Evolutionary conservation across 1,140 invertebrate genomes (phyloP).

Genomic region (Aphelinus certus): DNA sequence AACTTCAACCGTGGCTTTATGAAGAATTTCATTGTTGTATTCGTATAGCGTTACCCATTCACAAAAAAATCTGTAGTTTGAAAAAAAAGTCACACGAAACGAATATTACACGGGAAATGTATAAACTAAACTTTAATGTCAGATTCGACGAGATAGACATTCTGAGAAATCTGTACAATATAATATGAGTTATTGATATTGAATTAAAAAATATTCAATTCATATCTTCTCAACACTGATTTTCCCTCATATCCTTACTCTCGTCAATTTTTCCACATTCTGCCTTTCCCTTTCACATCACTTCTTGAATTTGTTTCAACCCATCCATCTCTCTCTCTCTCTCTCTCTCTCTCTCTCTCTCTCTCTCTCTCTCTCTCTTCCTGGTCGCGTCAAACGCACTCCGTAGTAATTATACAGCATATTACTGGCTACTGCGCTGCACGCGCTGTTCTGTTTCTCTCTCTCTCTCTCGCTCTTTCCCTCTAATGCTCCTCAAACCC

Average conservation of each 20-base stretch:
- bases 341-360: slow-evolving; percentile 9
- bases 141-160: too few relatives aligned
- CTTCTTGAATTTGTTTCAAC: neutral
- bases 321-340: slow-evolving; percentile 1
- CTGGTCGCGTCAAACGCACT: slow-evolving; percentile 24
- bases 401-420: slow-evolving; percentile 32
- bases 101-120: too few relatives aligned
- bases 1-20: too few relatives aligned
- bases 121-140: too few relatives aligned
- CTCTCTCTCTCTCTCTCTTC: slow-evolving; percentile 10
- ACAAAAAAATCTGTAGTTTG: too few relatives aligned
- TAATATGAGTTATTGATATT: too few relatives aligned
- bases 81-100: too few relatives aligned
- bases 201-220: too few relatives aligned
- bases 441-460: neutral
- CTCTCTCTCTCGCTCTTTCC: neutral
- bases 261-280: slow-evolving; percentile 1
- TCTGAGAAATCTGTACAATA: too few relatives aligned
- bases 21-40: too few relatives aligned
- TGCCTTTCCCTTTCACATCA: too few relatives aligned
- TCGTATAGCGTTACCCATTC: too few relatives aligned
- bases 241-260: neutral
- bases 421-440: slow-evolving; percentile 15
- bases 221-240: neutral
- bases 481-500: neutral